These are phyloP conservation scores for Elymnias hypermnestra DNA, from an alignment of 1,140 invertebrate species.

Conservation along the genomic window DNA sequence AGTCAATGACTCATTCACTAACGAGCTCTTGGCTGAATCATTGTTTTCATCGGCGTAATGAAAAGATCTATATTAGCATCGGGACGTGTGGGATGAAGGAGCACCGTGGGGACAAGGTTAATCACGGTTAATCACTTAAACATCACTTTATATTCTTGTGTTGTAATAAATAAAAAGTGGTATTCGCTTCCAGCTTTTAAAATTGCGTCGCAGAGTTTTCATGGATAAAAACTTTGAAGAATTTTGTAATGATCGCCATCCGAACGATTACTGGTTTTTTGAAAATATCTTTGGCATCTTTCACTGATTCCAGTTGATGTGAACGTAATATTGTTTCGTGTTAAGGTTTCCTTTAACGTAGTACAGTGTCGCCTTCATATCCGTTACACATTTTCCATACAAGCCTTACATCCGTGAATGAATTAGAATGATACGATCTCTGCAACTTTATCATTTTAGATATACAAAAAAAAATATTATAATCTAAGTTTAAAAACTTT, in stretches of 20 bases:
- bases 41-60: slow-evolving; percentile 47
- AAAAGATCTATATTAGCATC: slow-evolving; percentile 26
- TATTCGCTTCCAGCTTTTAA: slow-evolving; percentile 33
- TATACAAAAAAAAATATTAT: too few species aligned
- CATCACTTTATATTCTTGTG: slow-evolving; percentile 17
- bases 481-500: too few species aligned
- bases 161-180: slow-evolving; percentile 16
- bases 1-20: slow-evolving; percentile 41
- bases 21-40: slow-evolving; percentile 47
- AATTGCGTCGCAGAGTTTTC: slow-evolving; percentile 43
- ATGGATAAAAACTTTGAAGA: slow-evolving; percentile 52
- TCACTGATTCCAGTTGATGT: slow-evolving; percentile 13
- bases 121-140: slow-evolving; percentile 17
- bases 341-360: not conserved
- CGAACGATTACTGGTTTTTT: slow-evolving; percentile 56
- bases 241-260: slow-evolving; percentile 62
- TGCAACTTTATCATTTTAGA: too few species aligned
- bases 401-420: not conserved
- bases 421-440: too few species aligned
- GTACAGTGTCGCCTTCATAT: not conserved
- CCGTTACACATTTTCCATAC: not conserved
- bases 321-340: not conserved
- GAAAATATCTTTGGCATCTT: slow-evolving; percentile 34
- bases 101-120: slow-evolving; percentile 7
- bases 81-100: slow-evolving; percentile 16